phyloP scores from a whole-genome alignment of 2,113 vertebrate genomes.

The Eleginops maclovinus region DNA sequence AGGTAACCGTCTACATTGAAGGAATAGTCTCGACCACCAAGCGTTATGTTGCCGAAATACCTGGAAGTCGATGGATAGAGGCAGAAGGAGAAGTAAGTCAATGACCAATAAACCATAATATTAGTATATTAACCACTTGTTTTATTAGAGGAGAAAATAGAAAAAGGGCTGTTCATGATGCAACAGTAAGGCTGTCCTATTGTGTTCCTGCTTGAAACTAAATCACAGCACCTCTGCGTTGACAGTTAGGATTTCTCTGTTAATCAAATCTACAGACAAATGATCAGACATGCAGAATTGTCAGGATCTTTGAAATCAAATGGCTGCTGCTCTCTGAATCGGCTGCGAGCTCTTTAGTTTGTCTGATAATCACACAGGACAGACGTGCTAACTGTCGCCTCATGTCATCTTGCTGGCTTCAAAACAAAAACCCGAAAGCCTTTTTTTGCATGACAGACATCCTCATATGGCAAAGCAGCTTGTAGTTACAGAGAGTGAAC shows the following conservation, averaged over 20 bases:
- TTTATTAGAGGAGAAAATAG: constrained; percentile 10
- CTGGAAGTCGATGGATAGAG: constrained; percentile 69
- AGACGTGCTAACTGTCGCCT: constrained; percentile 60
- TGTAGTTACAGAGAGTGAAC: constrained; percentile 76
- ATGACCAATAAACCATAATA: constrained; percentile 12
- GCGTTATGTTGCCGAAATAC: constrained; percentile 96
- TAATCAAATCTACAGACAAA: constrained; percentile 65
- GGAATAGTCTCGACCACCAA: constrained; percentile 93
- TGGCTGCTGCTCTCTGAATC: constrained; percentile 51
- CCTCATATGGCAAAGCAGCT: constrained; percentile 50
- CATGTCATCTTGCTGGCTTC: constrained; percentile 58
- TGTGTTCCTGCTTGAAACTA: constrained; percentile 41
- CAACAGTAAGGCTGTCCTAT: constrained; percentile 26
- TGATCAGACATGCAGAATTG: constrained; percentile 66
- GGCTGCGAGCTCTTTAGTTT: constrained; percentile 47
- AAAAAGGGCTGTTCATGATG: constrained; percentile 21
- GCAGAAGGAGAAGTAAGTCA: constrained; percentile 13
- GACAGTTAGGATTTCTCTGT: constrained; percentile 59
- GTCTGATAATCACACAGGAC: constrained; percentile 63
- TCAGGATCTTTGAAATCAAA: constrained; percentile 70
- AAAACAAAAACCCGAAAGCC: constrained; percentile 50
- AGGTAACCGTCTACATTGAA: constrained; percentile 94
- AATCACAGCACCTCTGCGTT: constrained; percentile 48
- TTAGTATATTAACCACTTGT: constrained; percentile 10
- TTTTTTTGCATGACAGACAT: constrained; percentile 33